Conservation (phyloP, 2,888 invertebrate genomes). For the Helicoverpa assulta region DNA sequence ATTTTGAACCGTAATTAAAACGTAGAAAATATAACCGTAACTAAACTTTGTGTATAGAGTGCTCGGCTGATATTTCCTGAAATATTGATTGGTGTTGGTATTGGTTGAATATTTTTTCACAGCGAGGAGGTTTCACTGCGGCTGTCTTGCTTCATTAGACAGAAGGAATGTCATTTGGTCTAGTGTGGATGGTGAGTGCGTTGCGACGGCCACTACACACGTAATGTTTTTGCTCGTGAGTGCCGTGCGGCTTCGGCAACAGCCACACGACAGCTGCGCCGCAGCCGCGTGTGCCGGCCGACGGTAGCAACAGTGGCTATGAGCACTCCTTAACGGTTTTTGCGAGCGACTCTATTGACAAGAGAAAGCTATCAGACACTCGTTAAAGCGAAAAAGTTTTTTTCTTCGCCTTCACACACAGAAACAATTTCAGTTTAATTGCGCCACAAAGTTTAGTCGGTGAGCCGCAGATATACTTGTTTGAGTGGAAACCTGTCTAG, state of each 20-base stretch:
- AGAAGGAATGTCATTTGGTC: slow-evolving; percentile 80
- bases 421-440: slow-evolving; percentile 52
- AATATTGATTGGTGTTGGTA: slow-evolving; percentile 38
- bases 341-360: slow-evolving; percentile 75
- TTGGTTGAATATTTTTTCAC: slow-evolving; percentile 36
- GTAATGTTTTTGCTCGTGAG: slow-evolving; percentile 70
- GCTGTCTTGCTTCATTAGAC: slow-evolving; percentile 77
- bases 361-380: slow-evolving; percentile 77
- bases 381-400: slow-evolving; percentile 58
- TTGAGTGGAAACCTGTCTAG: slow-evolving; percentile 44
- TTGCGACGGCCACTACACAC: slow-evolving; percentile 55
- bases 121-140: slow-evolving; percentile 61
- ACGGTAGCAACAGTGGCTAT: slow-evolving; percentile 51
- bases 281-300: slow-evolving; percentile 53
- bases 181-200: slow-evolving; percentile 58
- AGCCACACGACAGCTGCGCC: slow-evolving; percentile 51
- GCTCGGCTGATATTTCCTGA: slow-evolving; percentile 39
- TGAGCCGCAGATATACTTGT: slow-evolving; percentile 37
- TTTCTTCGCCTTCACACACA: slow-evolving; percentile 49
- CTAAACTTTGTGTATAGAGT: slow-evolving; percentile 2
- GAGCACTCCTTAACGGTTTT: slow-evolving; percentile 73
- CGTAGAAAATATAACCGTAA: not conserved
- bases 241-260: slow-evolving; percentile 37
- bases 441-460: slow-evolving; percentile 24
- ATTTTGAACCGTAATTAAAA: not conserved